These are phyloP conservation scores for Mycalesis mineus DNA, from an alignment of 2,888 invertebrate species.

Conservation along the genomic window DNA sequence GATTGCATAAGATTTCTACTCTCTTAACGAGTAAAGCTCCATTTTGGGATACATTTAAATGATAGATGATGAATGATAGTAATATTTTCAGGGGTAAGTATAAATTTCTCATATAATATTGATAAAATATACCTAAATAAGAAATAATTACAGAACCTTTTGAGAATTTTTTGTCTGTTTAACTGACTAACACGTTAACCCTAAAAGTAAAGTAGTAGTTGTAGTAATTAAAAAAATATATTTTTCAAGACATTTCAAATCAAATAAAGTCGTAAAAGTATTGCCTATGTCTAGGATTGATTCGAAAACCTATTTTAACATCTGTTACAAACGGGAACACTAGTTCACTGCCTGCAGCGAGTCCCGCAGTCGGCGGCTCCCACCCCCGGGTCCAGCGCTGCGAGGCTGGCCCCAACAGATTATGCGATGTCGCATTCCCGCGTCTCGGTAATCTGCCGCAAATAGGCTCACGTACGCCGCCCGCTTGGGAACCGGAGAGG, in stretches of 20 bases:
- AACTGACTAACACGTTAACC: too few relatives aligned
- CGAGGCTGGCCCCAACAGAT: slow-evolving; percentile 33
- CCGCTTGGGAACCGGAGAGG: slow-evolving; percentile 24
- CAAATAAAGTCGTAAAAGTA: not conserved
- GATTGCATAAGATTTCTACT: too few relatives aligned
- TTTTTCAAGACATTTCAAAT: not conserved
- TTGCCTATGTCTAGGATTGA: not conserved
- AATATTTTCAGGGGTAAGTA: too few relatives aligned
- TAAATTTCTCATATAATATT: too few relatives aligned
- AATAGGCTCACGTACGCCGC: slow-evolving; percentile 58
- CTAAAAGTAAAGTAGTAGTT: too few relatives aligned
- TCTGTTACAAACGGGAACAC: not conserved
- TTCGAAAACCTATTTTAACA: not conserved
- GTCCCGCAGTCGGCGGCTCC: not conserved
- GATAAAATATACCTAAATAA: too few relatives aligned
- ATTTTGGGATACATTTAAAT: too few relatives aligned
- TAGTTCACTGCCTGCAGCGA: not conserved
- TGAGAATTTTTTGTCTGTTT: too few relatives aligned
- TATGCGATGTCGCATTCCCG: slow-evolving; percentile 35
- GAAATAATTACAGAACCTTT: too few relatives aligned
- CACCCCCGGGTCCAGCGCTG: not conserved
- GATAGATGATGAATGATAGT: too few relatives aligned
- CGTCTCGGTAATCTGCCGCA: slow-evolving; percentile 59
- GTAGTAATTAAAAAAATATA: too few relatives aligned
- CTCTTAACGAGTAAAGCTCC: too few relatives aligned